phyloP scores from a whole-genome alignment of 2,888 invertebrate genomes.

The Drosophila incognita region DNA sequence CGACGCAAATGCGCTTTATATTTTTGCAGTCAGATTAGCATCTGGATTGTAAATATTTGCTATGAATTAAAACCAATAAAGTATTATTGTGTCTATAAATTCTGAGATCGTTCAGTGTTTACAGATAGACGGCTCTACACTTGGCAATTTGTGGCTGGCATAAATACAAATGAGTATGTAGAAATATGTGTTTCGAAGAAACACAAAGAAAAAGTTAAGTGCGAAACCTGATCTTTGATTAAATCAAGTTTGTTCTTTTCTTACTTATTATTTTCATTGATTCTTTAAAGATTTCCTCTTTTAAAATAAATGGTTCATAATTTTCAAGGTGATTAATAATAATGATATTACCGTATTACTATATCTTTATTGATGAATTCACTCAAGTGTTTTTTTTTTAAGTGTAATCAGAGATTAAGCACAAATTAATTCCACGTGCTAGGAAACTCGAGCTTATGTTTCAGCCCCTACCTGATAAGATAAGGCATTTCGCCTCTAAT shows the following conservation, averaged over 20 bases:
- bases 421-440: constrained; percentile 34
- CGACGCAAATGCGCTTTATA: constrained; percentile 9
- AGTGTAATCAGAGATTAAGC: constrained; percentile 33
- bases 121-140: constrained; percentile 15
- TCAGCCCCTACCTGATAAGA: constrained; percentile 41
- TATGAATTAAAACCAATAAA: constrained; percentile 72
- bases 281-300: not conserved
- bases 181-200: not conserved
- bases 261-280: not conserved
- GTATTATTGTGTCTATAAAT: constrained; percentile 67
- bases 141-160: not conserved
- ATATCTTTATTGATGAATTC: not conserved
- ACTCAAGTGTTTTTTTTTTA: not conserved
- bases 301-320: not conserved
- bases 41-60: constrained; percentile 52
- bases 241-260: not conserved
- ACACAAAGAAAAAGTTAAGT: not conserved
- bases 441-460: constrained; percentile 32
- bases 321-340: not conserved
- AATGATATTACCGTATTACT: not conserved
- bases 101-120: constrained; percentile 24
- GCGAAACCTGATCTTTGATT: not conserved
- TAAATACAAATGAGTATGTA: not conserved
- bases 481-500: constrained; percentile 39
- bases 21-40: constrained; percentile 65